A percentile compares a stretch with the other conserved stretches of the same genome.
Evolutionary conservation across 2,113 vertebrate genomes (phyloP).

Genomic region (Pygoscelis antarcticus): DNA sequence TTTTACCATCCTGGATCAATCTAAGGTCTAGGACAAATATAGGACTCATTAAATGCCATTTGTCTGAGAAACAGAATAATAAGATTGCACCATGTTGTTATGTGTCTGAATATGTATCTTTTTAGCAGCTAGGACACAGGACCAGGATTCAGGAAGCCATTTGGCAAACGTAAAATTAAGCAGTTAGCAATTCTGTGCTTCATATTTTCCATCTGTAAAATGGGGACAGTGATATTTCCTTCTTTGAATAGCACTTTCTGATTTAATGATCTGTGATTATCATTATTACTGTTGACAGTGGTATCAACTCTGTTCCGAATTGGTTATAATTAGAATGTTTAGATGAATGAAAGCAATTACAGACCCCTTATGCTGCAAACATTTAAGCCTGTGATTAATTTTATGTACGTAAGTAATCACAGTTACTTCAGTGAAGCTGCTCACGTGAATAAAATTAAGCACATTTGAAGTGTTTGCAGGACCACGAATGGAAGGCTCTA

Average conservation of each 20-base stretch:
- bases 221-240: background rate
- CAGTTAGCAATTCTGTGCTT: constrained; percentile 3
- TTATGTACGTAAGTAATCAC: background rate
- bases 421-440: background rate
- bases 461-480: background rate
- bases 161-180: constrained; percentile 33
- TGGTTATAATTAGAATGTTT: constrained; percentile 52
- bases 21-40: constrained; percentile 21
- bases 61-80: constrained; percentile 20
- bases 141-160: constrained; percentile 19
- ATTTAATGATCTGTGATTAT: constrained; percentile 55
- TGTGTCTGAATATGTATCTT: background rate
- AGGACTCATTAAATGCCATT: constrained; percentile 40
- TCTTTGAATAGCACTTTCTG: constrained; percentile 20
- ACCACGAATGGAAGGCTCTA: background rate
- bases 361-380: background rate
- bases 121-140: background rate
- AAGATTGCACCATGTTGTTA: background rate
- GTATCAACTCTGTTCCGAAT: background rate
- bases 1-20: constrained; percentile 21
- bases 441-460: background rate
- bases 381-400: constrained; percentile 33
- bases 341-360: constrained; percentile 38
- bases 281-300: constrained; percentile 30
- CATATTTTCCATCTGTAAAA: constrained; percentile 45